Evolutionary conservation across 2,888 invertebrate species (phyloP).

Genomic region (Diplolepis rosae): DNA sequence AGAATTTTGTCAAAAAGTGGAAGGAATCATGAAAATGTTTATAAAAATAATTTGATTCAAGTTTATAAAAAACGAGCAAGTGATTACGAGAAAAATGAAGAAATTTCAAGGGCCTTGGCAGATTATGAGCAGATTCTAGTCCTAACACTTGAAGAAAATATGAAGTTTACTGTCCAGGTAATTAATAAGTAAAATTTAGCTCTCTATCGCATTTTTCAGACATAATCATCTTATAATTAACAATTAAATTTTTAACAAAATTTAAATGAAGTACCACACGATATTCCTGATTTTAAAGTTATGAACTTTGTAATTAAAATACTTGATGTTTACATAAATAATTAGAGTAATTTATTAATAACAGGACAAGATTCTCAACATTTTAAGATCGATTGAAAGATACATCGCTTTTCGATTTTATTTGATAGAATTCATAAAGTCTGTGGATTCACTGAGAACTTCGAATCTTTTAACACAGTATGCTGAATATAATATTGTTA

Average conservation of each 20-base stretch:
- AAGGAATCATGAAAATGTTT: neutral
- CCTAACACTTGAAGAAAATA: neutral
- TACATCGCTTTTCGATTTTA: constrained; percentile 50
- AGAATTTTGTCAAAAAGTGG: constrained; percentile 37
- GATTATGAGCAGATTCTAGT: neutral
- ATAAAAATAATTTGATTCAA: constrained; percentile 41
- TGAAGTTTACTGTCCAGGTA: neutral
- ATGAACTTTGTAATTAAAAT: too few species aligned
- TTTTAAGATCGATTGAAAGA: constrained; percentile 47
- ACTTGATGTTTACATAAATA: too few species aligned
- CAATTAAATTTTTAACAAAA: too few species aligned
- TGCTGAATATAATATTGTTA: constrained; percentile 54
- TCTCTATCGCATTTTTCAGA: too few species aligned
- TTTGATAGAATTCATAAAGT: constrained; percentile 48
- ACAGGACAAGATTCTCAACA: constrained; percentile 51
- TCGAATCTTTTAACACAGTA: constrained; percentile 47
- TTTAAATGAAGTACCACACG: too few species aligned
- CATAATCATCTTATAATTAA: too few species aligned
- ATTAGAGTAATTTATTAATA: constrained; percentile 44
- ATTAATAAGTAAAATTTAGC: neutral
- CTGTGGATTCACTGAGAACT: constrained; percentile 36
- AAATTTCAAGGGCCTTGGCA: constrained; percentile 26
- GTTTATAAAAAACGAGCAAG: constrained; percentile 46
- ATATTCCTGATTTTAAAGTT: too few species aligned
- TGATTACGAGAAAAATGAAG: constrained; percentile 54